Evolutionary conservation across 2,113 vertebrate genomes (phyloP), one percentile per base, ranked within the genome.

Genomic region (Pangasianodon hypophthalmus): DNA sequence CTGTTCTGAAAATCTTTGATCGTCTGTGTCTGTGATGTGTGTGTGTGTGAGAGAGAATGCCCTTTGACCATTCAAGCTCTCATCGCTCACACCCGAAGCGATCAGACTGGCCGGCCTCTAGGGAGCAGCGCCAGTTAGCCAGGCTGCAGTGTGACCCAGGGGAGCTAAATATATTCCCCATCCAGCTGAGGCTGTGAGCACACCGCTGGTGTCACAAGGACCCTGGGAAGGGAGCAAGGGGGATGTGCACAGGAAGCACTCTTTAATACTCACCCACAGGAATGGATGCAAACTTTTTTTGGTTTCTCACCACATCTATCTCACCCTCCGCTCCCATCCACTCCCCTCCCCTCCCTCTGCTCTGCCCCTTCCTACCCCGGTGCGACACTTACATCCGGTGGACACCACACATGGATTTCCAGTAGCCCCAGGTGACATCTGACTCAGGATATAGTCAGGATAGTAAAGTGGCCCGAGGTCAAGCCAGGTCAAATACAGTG

Each of bases 211-310:
- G 92, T 92, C 92, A 91, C 80, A 81, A 82, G 87, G 92, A 91
- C 89, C 92, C 92, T 92, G 92, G 92, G 90, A 92, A 91, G 90
- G n/a, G 90, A 92, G 71, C 86, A 73, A 84, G 87, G 87, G 86
- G 82, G 86, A 91, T 90, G 90, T 88, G 87, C 91, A 94, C 93
- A 94, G 94, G 95, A 96, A 94, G 92, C 95, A 92, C 93, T 93
- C 92, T 95, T 93, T 94, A 92, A 95, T 93, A 91, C 93, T 92
- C 82, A 87, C 93, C 91, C 89, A 94, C 86, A 88, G 91, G 90
- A 93, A 92, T 90, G 92, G 92, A 88, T 86, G 29, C 90, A 73
- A 89, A 80, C 48, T 52, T 67, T n/a, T 84, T 85, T 85, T 84
- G 67, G 88, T 82, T 88, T 89, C 71, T 89, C 87, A 69, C 85